Evolutionary conservation across 2,113 vertebrate genomes (phyloP), one percentile per base, ranked within the genome.

Genomic region (Anoplopoma fimbria): DNA sequence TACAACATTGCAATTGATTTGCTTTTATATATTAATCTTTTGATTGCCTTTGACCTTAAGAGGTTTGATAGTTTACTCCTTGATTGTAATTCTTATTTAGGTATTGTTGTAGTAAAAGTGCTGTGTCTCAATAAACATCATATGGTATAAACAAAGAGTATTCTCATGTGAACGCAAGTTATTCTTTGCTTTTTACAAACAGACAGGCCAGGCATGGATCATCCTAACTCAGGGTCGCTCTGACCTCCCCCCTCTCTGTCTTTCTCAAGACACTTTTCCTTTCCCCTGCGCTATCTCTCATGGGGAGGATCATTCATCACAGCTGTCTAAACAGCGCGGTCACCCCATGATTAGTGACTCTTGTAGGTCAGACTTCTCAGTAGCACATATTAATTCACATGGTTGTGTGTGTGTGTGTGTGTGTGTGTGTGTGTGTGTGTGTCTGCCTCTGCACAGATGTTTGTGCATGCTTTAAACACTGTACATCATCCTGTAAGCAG

Each of bases 241-340:
- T 72, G 82, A 86, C 76, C 80, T 57, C 60, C 45, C 31, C 10
- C 27, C 33, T 62, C 45, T 34, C 42, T 34, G n/a, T 15, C 27
- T 60, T 8, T 38, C 42, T 74, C 36, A 53, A 77, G 25, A 21
- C 12, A 31, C 38, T 51, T 72, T 78, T 57, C 60, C 79, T 77
- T 10, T 79, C 34, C 72, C 33, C 45, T 25, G 19, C 65, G 8
- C 69, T 90, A 58, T 88, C 21, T 87, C 83, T 87, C 71, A 74
- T 53, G 81, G 69, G 87, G 68, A 83, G 70, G 73, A 81, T 85
- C 74, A 67, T 85, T 76, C 79, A 87, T 90, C 81, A 83, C 1
- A 0, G 36, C 51, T 88, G 81, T 84, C 84, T 71, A 84, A 90
- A 90, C 83, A 83, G 64, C 23, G 55, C 34, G 2, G 89, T 87